phyloP scores from a whole-genome alignment of 2,113 vertebrate species.

The Burhinus bistriatus region DNA sequence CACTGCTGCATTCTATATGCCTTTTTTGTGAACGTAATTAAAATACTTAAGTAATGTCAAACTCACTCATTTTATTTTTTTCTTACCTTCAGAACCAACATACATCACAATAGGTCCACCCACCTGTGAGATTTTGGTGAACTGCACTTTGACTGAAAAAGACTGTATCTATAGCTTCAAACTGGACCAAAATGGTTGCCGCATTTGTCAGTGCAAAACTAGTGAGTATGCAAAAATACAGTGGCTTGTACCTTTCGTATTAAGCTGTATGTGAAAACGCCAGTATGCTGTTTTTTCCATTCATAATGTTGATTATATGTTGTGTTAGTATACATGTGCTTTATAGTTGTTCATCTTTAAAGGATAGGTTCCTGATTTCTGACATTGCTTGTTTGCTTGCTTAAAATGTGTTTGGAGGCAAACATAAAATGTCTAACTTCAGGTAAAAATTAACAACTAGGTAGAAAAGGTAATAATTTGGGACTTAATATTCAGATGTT shows the following conservation, averaged over 20 bases:
- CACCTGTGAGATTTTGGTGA: constrained; percentile 76
- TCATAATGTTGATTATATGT: not conserved
- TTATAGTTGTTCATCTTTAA: not conserved
- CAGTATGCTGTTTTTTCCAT: not conserved
- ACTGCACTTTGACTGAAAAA: constrained; percentile 83
- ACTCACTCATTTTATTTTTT: not conserved
- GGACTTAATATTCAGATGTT: not conserved
- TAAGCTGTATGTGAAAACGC: not conserved
- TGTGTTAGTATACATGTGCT: not conserved
- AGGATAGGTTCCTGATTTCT: not conserved
- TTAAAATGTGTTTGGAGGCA: not conserved
- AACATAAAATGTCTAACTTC: not conserved
- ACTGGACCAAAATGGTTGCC: constrained; percentile 81
- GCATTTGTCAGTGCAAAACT: constrained; percentile 83
- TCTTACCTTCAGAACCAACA: constrained; percentile 78
- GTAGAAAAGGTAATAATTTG: not conserved
- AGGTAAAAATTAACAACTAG: not conserved
- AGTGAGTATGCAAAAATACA: constrained; percentile 75
- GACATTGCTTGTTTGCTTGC: not conserved
- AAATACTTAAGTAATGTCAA: not conserved
- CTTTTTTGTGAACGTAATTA: not conserved
- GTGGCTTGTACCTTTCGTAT: not conserved
- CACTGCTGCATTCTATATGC: not conserved
- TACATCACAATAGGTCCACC: constrained; percentile 89
- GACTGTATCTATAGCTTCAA: constrained; percentile 83